These are phyloP conservation scores for Bombus superbus DNA, from an alignment of 1,140 invertebrate species.

Conservation along the genomic window DNA sequence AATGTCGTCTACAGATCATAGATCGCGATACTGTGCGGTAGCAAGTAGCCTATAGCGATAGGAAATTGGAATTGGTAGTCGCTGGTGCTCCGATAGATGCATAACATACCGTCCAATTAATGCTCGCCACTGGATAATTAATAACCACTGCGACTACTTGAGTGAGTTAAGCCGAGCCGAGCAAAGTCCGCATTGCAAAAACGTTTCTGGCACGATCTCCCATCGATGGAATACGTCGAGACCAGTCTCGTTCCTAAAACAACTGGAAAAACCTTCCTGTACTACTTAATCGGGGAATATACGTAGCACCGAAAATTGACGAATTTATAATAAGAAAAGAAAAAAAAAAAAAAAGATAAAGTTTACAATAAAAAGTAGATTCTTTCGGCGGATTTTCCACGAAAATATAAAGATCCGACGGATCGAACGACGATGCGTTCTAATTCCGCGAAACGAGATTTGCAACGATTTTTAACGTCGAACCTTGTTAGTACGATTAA, in stretches of 20 bases:
- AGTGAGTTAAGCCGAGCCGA: slow-evolving; percentile 56
- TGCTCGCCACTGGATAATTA: slow-evolving; percentile 53
- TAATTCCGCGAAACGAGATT: too few relatives aligned
- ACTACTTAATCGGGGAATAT: not conserved
- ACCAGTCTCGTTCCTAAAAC: not conserved
- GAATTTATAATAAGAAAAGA: too few relatives aligned
- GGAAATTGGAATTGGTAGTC: slow-evolving; percentile 41
- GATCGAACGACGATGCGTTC: too few relatives aligned
- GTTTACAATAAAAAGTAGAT: too few relatives aligned
- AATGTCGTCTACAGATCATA: not conserved
- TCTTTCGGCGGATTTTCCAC: too few relatives aligned
- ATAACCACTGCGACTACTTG: slow-evolving; percentile 65
- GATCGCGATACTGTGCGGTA: not conserved
- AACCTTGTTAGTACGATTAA: too few relatives aligned
- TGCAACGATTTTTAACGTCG: too few relatives aligned
- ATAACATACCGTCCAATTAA: slow-evolving; percentile 50
- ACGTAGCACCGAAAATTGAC: not conserved
- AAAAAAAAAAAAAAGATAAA: too few relatives aligned
- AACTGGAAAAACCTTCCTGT: not conserved
- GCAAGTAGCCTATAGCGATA: too few relatives aligned
- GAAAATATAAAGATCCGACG: too few relatives aligned
- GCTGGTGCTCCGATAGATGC: not conserved
- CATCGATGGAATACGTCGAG: slow-evolving; percentile 14
- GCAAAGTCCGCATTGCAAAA: slow-evolving; percentile 32
- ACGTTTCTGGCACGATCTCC: slow-evolving; percentile 36